Evolutionary conservation across 2,888 invertebrate species (phyloP), one percentile per base, ranked within the genome.

Genomic region (Drosophila kanekoi): DNA sequence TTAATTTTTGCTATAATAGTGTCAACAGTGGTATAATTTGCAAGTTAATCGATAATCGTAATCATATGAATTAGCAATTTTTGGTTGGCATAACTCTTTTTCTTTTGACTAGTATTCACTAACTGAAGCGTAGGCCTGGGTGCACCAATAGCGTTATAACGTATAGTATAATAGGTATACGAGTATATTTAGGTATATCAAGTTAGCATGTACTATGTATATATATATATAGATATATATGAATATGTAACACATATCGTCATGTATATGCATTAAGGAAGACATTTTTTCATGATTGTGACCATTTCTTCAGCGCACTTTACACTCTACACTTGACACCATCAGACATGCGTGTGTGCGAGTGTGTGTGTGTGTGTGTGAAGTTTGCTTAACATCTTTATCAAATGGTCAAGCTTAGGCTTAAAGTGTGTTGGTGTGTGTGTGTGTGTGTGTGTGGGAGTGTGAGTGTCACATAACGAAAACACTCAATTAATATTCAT

Each of bases 261-360:
- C 73, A 74, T 77, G 78, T 80, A 84, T 87, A 89, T 88, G 88
- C 89, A 83, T 89, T 79, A 81, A 84, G 89, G 89, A 89, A 87
- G 86, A 87, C 89, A 84, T 79, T 81, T 84, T 83, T 84, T 84
- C 83, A 84, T 84, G 83, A 84, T 84, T 84, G 87, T 87, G 83
- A 84, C 83, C 83, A 83, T 87, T 80, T 52, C 20, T 69, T 75
- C 73, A 67, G 81, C 81, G 71, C 74, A 77, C 56, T 41, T 67
- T 28, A 45, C 67, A 67, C 60, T 28, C 35, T 43, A 18, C 61
- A 75, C 53, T 63, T 59, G 57, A 52, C 64, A 71, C 62, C 54
- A 63, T 45, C 58, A 47, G 51, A 54, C 66, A 60, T 47, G 58
- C 68, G 52, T 63, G 48, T 51, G 37, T 51, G 37, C 23, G 61